Base-by-base conservation (phyloP, 1,140 invertebrate species). In the Drosophila takahashii region DNA sequence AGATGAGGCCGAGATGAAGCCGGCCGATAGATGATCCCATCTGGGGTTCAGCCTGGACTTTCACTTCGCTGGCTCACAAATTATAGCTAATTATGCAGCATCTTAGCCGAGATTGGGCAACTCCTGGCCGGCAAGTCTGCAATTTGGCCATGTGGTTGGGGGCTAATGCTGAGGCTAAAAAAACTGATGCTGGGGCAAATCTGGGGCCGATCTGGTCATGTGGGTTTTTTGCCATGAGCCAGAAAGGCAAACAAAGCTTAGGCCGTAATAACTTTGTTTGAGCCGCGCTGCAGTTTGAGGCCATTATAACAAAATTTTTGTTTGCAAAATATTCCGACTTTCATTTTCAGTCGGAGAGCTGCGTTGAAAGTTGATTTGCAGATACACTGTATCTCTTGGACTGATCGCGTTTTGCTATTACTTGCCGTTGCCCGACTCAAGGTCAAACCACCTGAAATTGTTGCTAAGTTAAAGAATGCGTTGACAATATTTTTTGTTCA, bases 71-170 rank as follows among this genome's bases (percentile, higher is more conserved):
- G 75, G 61, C 70, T 36, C 85, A 83, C 78, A 87, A 87, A 87
- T 87, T 87, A 89, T 79, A 87, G 60, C 84, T 87, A 87, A 87
- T 87, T 86, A 86, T 86, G 81, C 79, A 81, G 81, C 81, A 86
- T 86, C 81, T 86, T 87, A 73, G 79, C 79, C 47, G 62, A 86
- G 81, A 85, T 87, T 86, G 84, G 75, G 83, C 83, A 87, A 75
- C 79, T 86, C 60, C 81, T 83, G 79, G 51, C 66, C 50, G 45
- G 53, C 52, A 44, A 64, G 48, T 79, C 54, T 86, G 83, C 84
- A 83, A 87, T 86, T 86, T 86, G 62, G 52, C 62, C 73, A 77
- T 77, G 77, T 84, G 75, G 71, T 56, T 77, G 52, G 58, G 77
- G 50, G 66, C 41, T 61, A 61, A 61, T 61, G 53, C 27, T 41